These are phyloP conservation scores for Pteronura brasiliensis DNA, from an alignment of 2,113 vertebrate species.

Conservation along the genomic window DNA sequence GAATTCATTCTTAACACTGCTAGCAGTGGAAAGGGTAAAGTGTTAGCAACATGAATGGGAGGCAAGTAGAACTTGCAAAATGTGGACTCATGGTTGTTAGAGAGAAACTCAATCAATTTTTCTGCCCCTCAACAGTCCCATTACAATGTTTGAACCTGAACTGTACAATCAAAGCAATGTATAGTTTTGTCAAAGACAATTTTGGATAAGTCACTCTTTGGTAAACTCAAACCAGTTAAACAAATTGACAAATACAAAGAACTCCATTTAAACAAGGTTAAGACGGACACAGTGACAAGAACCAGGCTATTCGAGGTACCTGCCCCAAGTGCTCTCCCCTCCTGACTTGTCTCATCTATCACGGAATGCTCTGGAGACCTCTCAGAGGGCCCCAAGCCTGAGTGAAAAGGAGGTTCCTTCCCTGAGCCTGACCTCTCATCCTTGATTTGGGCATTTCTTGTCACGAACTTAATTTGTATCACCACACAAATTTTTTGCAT, in stretches of 20 bases:
- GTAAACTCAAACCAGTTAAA: constrained; percentile 87
- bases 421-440: constrained; percentile 76
- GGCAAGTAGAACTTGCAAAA: constrained; percentile 60
- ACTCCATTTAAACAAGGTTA: constrained; percentile 74
- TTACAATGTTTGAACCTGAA: constrained; percentile 82
- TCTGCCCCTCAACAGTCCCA: constrained; percentile 81
- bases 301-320: constrained; percentile 72
- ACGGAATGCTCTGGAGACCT: constrained; percentile 67
- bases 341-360: constrained; percentile 55
- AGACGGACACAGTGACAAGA: constrained; percentile 79
- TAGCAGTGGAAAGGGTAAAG: constrained; percentile 73
- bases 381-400: constrained; percentile 53
- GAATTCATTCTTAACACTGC: constrained; percentile 77
- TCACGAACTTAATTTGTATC: constrained; percentile 75
- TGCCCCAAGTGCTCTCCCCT: constrained; percentile 57
- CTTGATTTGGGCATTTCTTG: constrained; percentile 72
- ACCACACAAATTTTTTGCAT: constrained; percentile 75
- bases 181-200: constrained; percentile 85
- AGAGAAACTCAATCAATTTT: constrained; percentile 62
- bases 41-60: constrained; percentile 65
- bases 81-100: constrained; percentile 31
- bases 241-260: constrained; percentile 80
- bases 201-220: constrained; percentile 91
- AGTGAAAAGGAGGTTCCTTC: constrained; percentile 71
- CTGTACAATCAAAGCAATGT: constrained; percentile 84